Percentiles rank a stretch among this genome's conserved stretches.
These are phyloP conservation scores for Tenualosa ilisha DNA, from an alignment of 2,797 vertebrate genomes.

Conservation along the genomic window DNA sequence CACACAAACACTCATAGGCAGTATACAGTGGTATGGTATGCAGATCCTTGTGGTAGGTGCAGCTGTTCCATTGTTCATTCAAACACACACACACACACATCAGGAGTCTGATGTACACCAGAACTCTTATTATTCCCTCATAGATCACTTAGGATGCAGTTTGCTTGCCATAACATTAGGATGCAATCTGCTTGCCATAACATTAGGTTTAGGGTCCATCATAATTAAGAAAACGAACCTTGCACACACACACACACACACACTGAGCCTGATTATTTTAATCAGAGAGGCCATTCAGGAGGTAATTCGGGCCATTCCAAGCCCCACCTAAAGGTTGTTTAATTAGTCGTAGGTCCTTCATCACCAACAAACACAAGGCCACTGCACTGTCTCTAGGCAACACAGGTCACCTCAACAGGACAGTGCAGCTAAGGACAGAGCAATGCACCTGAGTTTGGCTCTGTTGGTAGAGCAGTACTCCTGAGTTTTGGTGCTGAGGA, in stretches of 20 bases:
- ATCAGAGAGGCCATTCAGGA: not conserved
- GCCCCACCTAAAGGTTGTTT: not conserved
- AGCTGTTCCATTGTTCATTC: too few species aligned
- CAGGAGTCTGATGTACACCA: too few species aligned
- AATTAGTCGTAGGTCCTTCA: not conserved
- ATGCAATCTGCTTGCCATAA: too few species aligned
- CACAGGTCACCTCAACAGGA: not conserved
- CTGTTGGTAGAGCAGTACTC: not conserved
- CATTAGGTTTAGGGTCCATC: too few species aligned
- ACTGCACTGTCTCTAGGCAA: not conserved
- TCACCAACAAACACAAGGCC: not conserved
- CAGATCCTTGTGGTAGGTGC: too few species aligned
- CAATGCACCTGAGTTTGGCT: not conserved
- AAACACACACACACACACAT: too few species aligned
- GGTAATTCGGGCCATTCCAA: not conserved
- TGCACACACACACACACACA: not conserved
- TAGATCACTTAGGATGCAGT: too few species aligned
- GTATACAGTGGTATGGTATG: too few species aligned
- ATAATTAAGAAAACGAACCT: too few species aligned
- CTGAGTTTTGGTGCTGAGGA: not conserved
- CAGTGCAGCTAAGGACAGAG: not conserved
- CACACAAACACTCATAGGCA: not conserved
- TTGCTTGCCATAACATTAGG: too few species aligned
- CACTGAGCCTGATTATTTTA: constrained; percentile 10
- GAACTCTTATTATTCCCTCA: too few species aligned